These are phyloP conservation scores for Myripristis jacobus DNA, from an alignment of 2,797 vertebrate species.

Conservation along the genomic window DNA sequence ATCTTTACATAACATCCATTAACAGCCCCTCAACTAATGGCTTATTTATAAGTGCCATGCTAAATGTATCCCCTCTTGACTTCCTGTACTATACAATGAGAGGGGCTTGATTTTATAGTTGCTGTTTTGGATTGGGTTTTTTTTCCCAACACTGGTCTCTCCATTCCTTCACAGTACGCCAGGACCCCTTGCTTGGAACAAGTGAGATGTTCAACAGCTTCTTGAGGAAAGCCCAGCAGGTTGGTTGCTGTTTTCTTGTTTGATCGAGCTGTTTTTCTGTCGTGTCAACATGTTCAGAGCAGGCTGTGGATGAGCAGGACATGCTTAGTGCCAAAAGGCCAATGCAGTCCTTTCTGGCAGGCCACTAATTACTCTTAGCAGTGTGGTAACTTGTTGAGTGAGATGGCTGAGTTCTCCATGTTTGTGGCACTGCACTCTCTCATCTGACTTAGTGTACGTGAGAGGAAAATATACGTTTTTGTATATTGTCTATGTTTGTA, in stretches of 20 bases:
- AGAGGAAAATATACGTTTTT: neutral
- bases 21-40: conserved; percentile 1
- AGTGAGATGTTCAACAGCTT: conserved; percentile 98
- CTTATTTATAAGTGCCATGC: neutral
- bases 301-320: no score
- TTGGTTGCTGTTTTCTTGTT: conserved; percentile 58
- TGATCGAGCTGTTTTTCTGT: neutral
- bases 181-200: conserved; percentile 92
- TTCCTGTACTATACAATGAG: neutral
- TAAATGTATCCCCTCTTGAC: neutral
- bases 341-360: conserved; percentile 30
- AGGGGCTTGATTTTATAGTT: neutral
- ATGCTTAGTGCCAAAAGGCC: conserved; percentile 35
- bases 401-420: conserved; percentile 15
- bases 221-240: conserved; percentile 97
- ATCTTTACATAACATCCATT: conserved; percentile 17
- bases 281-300: conserved; percentile 7
- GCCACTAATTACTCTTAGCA: conserved; percentile 44
- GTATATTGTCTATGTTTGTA: neutral
- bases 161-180: conserved; percentile 86
- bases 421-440: conserved; percentile 1
- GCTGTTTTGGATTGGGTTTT: neutral
- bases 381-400: conserved; percentile 21
- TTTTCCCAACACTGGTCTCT: neutral
- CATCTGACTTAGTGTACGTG: neutral